Conservation (phyloP, 2,888 invertebrate species). For the Carabus problematicus region DNA sequence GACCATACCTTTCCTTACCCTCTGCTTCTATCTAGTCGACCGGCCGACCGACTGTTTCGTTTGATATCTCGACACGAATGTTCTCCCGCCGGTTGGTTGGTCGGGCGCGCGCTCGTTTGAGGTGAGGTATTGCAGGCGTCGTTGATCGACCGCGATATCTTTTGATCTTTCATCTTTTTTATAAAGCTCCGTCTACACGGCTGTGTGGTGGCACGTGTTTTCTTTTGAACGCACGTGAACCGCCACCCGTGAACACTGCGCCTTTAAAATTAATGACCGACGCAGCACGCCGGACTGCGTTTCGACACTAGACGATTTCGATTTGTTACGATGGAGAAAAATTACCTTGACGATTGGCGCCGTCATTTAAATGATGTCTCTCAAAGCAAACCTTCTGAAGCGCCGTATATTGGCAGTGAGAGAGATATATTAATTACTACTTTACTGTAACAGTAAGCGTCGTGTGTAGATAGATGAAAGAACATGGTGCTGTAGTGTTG, state of each 20-base stretch:
- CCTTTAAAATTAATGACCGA: slow-evolving; percentile 30
- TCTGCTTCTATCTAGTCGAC: too few relatives aligned
- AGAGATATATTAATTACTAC: too few relatives aligned
- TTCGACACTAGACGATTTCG: slow-evolving; percentile 18
- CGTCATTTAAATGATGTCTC: slow-evolving; percentile 6
- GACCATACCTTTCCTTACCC: background rate
- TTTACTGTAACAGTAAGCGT: too few relatives aligned
- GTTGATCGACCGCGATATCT: slow-evolving; percentile 39
- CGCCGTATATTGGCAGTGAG: too few relatives aligned
- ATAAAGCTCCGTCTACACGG: background rate
- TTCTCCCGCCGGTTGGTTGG: too few relatives aligned
- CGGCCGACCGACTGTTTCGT: too few relatives aligned
- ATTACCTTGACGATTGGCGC: slow-evolving; percentile 24
- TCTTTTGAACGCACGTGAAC: slow-evolving; percentile 38
- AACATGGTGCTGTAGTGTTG: too few relatives aligned
- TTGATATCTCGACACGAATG: too few relatives aligned
- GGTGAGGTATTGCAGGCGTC: slow-evolving; percentile 12
- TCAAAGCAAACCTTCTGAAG: too few relatives aligned
- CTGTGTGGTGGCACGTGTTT: slow-evolving; percentile 28
- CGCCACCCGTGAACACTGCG: slow-evolving; percentile 20
- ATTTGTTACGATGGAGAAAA: slow-evolving; percentile 34
- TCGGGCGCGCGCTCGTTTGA: slow-evolving; percentile 2
- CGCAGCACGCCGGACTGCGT: slow-evolving; percentile 11
- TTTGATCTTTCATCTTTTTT: slow-evolving; percentile 40
- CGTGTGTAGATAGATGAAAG: too few relatives aligned